Evolutionary conservation across 1,140 invertebrate genomes (phyloP), one percentile per base, ranked within the genome.

Genomic region (Papilio helenus): DNA sequence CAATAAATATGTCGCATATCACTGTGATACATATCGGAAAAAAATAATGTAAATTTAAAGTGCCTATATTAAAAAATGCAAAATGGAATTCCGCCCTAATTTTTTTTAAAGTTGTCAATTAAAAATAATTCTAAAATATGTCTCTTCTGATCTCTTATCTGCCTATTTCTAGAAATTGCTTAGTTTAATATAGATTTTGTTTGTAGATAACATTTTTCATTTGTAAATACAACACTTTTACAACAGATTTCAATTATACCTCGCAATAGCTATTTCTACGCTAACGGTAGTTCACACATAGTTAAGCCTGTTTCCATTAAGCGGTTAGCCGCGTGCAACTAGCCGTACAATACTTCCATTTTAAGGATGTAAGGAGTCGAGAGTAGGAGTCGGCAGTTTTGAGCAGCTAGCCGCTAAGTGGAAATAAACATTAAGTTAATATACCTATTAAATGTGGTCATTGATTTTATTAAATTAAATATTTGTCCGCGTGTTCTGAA

Each of bases 1-100:
- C 58, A 77, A 61, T 76, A 58, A 77, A 58, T 77, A 61, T 65
- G 20, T 77, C 76, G 65, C 76, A 77, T 77, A 77, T 77, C 76
- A 65, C 58, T 77, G 76, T 77, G 58, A 77, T 77, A 77, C 76
- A 77, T 77, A 77, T 77, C 76, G 20, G 14, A 58, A 34, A 42
- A 76, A 39, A 39, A 7, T 55, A n/a, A 20, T 61, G 9, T 65
- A 16, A 58, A 58, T 10, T 76, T 55, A 29, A 77, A 65, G 55
- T 77, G 29, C 73, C 73, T 76, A 55, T 55, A 5, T 49, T 18
- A 20, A 55, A 55, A 55, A 55, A n/a, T 55, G 51, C 51, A 20
- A 55, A 55, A 20, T 2, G 8, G 8, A 55, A 55, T 18, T 55
- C 51, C 51, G 51, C 51, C 51, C 51, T n/a, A 20, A 20, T n/a